A percentile compares a stretch with the other conserved stretches of the same genome.
Evolutionary conservation across 2,888 invertebrate species (phyloP).

Genomic region (Podotricha telesiphe): DNA sequence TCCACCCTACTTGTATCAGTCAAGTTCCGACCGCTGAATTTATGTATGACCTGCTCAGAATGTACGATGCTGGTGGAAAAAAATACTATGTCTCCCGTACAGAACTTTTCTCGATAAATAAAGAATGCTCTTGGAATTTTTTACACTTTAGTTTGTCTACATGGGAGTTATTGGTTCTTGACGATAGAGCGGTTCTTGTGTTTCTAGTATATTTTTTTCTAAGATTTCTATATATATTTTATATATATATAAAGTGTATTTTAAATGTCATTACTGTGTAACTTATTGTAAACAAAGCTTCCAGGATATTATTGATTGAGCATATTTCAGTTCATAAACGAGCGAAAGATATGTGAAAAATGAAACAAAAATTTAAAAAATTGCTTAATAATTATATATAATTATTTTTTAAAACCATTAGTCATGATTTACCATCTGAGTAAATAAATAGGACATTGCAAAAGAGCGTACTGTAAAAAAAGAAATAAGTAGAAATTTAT

Average conservation of each 20-base stretch:
- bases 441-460: conserved; percentile 7
- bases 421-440: not conserved
- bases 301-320: too few relatives aligned
- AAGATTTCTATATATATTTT: too few relatives aligned
- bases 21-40: conserved; percentile 45
- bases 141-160: conserved; percentile 30
- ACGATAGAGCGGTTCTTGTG: not conserved
- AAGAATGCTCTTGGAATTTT: conserved; percentile 36
- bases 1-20: conserved; percentile 43
- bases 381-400: too few relatives aligned
- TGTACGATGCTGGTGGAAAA: conserved; percentile 40
- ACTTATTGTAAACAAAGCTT: too few relatives aligned
- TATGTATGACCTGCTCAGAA: conserved; percentile 46
- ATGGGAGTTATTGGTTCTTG: conserved; percentile 14
- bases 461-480: conserved; percentile 2
- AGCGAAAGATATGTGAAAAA: too few relatives aligned
- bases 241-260: too few relatives aligned
- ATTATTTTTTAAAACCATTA: not conserved
- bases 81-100: conserved; percentile 36
- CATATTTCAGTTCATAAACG: too few relatives aligned
- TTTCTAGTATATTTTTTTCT: conserved; percentile 13
- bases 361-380: not conserved
- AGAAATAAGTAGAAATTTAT: conserved; percentile 15
- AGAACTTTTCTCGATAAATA: conserved; percentile 40
- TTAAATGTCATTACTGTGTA: too few relatives aligned